These are phyloP conservation scores for Pararge aegeria DNA, from an alignment of 1,140 invertebrate species.

Conservation along the genomic window DNA sequence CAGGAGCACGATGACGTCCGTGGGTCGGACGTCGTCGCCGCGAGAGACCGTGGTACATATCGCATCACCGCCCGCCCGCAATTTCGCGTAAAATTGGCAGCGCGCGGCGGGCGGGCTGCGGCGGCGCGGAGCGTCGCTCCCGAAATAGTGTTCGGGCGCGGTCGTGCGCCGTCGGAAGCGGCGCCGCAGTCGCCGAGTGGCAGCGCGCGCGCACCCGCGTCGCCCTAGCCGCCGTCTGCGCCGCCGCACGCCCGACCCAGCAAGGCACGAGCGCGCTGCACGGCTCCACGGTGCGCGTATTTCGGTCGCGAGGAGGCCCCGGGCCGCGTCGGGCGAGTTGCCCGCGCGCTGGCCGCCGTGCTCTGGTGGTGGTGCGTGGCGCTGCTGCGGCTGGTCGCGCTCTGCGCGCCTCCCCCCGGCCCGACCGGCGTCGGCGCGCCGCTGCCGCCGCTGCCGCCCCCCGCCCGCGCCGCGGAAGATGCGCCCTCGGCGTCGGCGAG, in stretches of 20 bases:
- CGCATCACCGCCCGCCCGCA: constrained; percentile 78
- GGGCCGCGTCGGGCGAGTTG: constrained; percentile 71
- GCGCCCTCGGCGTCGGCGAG: constrained; percentile 62
- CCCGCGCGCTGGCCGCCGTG: constrained; percentile 76
- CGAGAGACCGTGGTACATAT: constrained; percentile 68
- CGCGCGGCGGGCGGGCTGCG: constrained; percentile 69
- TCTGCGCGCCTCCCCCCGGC: constrained; percentile 71
- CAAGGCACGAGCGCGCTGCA: constrained; percentile 44
- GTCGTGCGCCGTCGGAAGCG: constrained; percentile 62
- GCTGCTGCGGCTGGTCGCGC: constrained; percentile 76
- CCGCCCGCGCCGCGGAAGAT: constrained; percentile 66
- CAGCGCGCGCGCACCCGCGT: constrained; percentile 72
- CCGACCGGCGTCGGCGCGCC: constrained; percentile 54
- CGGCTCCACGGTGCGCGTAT: constrained; percentile 64
- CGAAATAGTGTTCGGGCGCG: constrained; percentile 76
- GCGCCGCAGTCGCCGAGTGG: constrained; percentile 71
- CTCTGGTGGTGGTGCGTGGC: constrained; percentile 77
- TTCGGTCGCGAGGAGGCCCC: constrained; percentile 70
- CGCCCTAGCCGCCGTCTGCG: constrained; percentile 51
- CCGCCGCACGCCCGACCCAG: constrained; percentile 47
- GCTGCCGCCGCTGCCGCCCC: constrained; percentile 43
- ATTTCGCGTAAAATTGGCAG: constrained; percentile 79
- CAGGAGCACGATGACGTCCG: constrained; percentile 35
- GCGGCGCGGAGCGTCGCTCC: constrained; percentile 72
- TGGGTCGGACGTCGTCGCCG: constrained; percentile 36